Base-by-base conservation (phyloP, 92 coral and sea anemone species). In the Porites divaricata region DNA sequence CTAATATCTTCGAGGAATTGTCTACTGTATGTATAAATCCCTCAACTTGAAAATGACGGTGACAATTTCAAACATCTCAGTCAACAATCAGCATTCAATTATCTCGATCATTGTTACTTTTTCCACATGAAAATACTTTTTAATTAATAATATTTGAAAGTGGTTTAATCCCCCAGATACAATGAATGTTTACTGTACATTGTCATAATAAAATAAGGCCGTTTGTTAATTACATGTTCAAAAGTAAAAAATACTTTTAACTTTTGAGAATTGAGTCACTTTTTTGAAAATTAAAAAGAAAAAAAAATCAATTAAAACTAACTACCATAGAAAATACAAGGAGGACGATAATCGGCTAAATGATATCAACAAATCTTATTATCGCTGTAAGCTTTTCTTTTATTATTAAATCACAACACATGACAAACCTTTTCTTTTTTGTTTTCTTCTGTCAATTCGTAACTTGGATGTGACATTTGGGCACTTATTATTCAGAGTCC, bases 391-490 rank as follows among this genome's bases (percentile, higher is more conserved):
- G 54, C 49, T 17, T 21, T 80, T 26, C 66, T 56, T 68, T 56
- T 58, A 54, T 80, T 76, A 24, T 19, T 22, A 5, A 56, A 19
- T 68, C 75, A 80, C 75, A 54, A 80, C 75, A 67, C 41, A 49
- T 59, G 21, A 80, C 76, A 56, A 4, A 17, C 17, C 59, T 51
- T 54, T 56, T 26, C 17, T 17, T 51, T 54, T 56, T 52, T 74
- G 82, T 85, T 85, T 84, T 28, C 67, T 77, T 8, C 8, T 77
- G 81, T 77, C 67, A 70, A 64, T 63, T 12, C 50, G 85, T 77
- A 75, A 19, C 73, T 25, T 75, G 23, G 28, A 69, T 17, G 41
- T 74, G 82, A 68, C 76, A 76, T 68, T 66, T 63, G 48, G 19
- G 16, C 75, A 48, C 45, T 58, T 57, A 77, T 50, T 65, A 76